A percentile compares a stretch with the other conserved stretches of the same genome.
Conservation (phyloP, 1,140 invertebrate genomes). For the Scaptomyza montana region DNA sequence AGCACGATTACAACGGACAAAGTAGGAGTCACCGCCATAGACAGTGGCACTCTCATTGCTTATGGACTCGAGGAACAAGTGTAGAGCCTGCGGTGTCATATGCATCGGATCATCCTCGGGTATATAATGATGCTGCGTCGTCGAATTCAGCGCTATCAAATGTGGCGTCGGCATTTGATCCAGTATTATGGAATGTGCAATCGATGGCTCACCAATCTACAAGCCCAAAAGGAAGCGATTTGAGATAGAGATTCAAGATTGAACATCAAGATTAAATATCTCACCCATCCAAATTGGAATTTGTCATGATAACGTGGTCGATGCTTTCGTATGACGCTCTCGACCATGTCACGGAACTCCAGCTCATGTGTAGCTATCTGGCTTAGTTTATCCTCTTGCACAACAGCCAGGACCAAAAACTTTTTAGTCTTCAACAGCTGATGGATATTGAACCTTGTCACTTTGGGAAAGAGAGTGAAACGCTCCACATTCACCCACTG, state of each 20-base stretch:
- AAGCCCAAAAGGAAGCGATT: constrained; percentile 36
- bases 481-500: constrained; percentile 96
- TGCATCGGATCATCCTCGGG: constrained; percentile 92
- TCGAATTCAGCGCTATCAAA: constrained; percentile 94
- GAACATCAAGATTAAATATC: not conserved
- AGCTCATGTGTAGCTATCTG: constrained; percentile 91
- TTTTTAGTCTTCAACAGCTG: constrained; percentile 93
- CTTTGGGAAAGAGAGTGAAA: constrained; percentile 95
- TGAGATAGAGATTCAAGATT: not conserved
- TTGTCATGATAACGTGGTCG: constrained; percentile 90
- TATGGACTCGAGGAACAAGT: constrained; percentile 90
- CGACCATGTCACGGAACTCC: constrained; percentile 93
- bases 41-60: constrained; percentile 89
- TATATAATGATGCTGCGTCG: constrained; percentile 94
- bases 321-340: constrained; percentile 91
- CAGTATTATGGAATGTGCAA: constrained; percentile 96
- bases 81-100: constrained; percentile 91
- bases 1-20: constrained; percentile 89
- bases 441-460: constrained; percentile 91
- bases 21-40: constrained; percentile 92
- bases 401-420: constrained; percentile 92
- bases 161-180: constrained; percentile 91
- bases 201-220: constrained; percentile 89
- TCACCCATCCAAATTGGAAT: constrained; percentile 96
- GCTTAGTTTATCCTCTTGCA: constrained; percentile 94